Percentiles rank a stretch among this genome's conserved stretches.
These are phyloP conservation scores for Eptatretus burgeri DNA, from an alignment of 2,113 vertebrate species.

Conservation along the genomic window DNA sequence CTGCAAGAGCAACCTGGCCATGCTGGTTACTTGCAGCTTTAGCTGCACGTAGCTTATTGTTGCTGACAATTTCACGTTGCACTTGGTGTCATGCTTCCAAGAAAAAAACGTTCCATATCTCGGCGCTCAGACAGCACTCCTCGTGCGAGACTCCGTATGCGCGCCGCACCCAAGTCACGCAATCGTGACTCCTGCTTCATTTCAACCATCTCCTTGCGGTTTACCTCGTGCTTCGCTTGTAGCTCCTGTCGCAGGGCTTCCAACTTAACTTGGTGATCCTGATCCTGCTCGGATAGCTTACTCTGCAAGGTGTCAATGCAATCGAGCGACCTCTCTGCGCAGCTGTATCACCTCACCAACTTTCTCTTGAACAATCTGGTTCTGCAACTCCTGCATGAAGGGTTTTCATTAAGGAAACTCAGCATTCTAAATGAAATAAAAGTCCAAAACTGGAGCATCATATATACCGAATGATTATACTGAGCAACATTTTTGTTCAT, in stretches of 20 bases:
- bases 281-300: conserved; percentile 14
- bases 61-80: conserved; percentile 27
- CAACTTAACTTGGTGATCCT: conserved; percentile 17
- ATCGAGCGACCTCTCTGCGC: conserved; percentile 18
- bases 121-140: conserved; percentile 30
- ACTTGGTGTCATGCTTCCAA: conserved; percentile 30
- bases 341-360: conserved; percentile 20
- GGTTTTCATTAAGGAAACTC: neutral
- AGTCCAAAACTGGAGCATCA: too few relatives aligned
- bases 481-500: too few relatives aligned
- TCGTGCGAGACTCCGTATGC: conserved; percentile 26
- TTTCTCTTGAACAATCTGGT: conserved; percentile 25
- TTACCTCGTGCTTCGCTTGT: conserved; percentile 15
- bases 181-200: conserved; percentile 25
- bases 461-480: too few relatives aligned
- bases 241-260: conserved; percentile 13
- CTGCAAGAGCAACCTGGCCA: conserved; percentile 23
- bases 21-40: conserved; percentile 23
- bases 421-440: too few relatives aligned
- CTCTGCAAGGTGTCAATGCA: conserved; percentile 24
- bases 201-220: conserved; percentile 23
- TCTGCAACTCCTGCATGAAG: conserved; percentile 23
- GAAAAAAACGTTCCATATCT: conserved; percentile 37
- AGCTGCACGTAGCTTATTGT: conserved; percentile 27
- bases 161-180: conserved; percentile 31